Conservation (phyloP, 2,113 vertebrate genomes). For the Deroptyus accipitrinus region DNA sequence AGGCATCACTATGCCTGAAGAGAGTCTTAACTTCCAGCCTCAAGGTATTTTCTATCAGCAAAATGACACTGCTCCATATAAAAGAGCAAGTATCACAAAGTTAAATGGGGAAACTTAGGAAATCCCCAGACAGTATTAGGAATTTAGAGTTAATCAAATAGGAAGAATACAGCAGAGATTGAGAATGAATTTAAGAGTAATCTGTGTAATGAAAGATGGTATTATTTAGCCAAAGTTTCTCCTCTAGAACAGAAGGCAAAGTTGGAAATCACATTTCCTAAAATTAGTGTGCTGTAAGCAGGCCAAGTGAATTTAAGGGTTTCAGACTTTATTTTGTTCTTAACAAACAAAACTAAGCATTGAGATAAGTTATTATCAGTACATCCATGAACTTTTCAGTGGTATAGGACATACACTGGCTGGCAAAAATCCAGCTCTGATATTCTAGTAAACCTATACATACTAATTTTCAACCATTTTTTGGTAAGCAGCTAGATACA, state of each 20-base stretch:
- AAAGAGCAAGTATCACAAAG: neutral
- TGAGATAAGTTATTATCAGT: neutral
- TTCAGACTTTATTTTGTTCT: neutral
- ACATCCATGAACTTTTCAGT: neutral
- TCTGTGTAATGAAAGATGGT: neutral
- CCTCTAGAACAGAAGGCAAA: neutral
- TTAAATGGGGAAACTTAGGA: neutral
- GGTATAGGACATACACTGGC: neutral
- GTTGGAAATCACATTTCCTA: neutral
- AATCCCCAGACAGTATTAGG: neutral
- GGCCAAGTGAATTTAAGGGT: neutral
- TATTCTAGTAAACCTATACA: neutral
- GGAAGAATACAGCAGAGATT: neutral
- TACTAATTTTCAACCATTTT: neutral
- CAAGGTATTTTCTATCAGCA: fast-evolving
- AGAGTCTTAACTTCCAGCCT: neutral
- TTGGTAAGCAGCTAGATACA: neutral
- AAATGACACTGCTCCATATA: neutral
- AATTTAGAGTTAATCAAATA: neutral
- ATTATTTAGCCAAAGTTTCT: neutral
- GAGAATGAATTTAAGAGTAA: neutral
- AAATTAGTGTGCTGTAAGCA: neutral
- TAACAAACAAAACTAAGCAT: neutral
- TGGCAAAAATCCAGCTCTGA: neutral
- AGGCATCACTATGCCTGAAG: neutral